Evolutionary conservation across 2,888 invertebrate species (phyloP).

Genomic region (Psococerastis gibbosa): DNA sequence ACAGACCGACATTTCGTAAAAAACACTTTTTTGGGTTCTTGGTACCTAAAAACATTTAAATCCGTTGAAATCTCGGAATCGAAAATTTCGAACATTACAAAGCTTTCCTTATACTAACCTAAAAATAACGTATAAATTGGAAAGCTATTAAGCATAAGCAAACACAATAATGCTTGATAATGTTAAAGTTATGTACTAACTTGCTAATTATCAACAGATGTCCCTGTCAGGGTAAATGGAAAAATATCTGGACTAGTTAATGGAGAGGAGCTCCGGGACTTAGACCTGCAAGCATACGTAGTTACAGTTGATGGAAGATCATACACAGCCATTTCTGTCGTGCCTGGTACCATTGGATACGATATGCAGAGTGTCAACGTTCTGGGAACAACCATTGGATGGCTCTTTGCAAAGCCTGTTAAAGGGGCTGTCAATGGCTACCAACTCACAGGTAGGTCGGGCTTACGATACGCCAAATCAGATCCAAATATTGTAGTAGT

Average conservation of each 20-base stretch:
- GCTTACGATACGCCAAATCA: too few species aligned
- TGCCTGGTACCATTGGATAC: slow-evolving; percentile 52
- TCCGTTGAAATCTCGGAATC: too few species aligned
- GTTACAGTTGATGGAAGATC: slow-evolving; percentile 70
- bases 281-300: slow-evolving; percentile 82
- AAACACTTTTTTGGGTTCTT: too few species aligned
- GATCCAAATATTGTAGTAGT: too few species aligned
- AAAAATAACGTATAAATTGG: too few species aligned
- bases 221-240: slow-evolving; percentile 75
- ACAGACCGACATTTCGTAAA: too few species aligned
- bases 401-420: slow-evolving; percentile 76
- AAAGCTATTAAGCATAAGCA: too few species aligned
- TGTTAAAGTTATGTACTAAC: too few species aligned
- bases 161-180: too few species aligned
- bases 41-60: too few species aligned
- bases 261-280: slow-evolving; percentile 45
- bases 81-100: too few species aligned
- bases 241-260: slow-evolving; percentile 72
- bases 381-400: slow-evolving; percentile 71
- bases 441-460: slow-evolving; percentile 57
- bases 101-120: too few species aligned
- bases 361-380: slow-evolving; percentile 68
- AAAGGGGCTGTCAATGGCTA: slow-evolving; percentile 72
- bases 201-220: slow-evolving; percentile 38
- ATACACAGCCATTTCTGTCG: slow-evolving; percentile 76